These are phyloP conservation scores for Tupaia tana DNA, from an alignment of 2,113 vertebrate genomes.

Conservation along the genomic window DNA sequence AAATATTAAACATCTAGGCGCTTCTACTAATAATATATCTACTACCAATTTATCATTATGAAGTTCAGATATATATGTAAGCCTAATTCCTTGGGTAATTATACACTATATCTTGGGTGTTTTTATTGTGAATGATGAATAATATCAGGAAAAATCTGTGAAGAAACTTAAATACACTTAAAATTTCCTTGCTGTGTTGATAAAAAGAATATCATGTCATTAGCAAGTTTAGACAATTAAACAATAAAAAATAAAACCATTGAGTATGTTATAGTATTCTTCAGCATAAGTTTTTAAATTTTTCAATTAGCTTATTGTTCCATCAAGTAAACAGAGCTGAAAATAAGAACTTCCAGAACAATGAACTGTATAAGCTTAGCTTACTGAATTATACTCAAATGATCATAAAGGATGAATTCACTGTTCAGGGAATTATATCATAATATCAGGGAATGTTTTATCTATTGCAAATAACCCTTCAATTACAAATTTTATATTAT, in stretches of 20 bases:
- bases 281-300: neutral
- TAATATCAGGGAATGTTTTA: constrained; percentile 46
- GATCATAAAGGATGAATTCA: constrained; percentile 21
- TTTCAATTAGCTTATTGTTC: constrained; percentile 17
- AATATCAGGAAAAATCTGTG: neutral
- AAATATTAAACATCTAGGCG: neutral
- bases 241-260: neutral
- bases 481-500: constrained; percentile 64
- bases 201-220: neutral
- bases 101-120: neutral
- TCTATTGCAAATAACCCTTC: constrained; percentile 55
- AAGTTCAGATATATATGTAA: neutral
- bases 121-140: constrained; percentile 15
- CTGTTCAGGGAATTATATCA: constrained; percentile 41
- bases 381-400: constrained; percentile 51
- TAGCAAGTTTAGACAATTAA: neutral
- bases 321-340: neutral
- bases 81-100: neutral
- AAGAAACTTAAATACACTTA: neutral
- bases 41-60: neutral
- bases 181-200: neutral
- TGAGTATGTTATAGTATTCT: neutral
- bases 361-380: neutral
- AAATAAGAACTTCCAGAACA: constrained; percentile 32
- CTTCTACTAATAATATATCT: neutral